Evolutionary conservation across 2,113 vertebrate genomes (phyloP), one percentile per base, ranked within the genome.

Genomic region (Pongo abelii): DNA sequence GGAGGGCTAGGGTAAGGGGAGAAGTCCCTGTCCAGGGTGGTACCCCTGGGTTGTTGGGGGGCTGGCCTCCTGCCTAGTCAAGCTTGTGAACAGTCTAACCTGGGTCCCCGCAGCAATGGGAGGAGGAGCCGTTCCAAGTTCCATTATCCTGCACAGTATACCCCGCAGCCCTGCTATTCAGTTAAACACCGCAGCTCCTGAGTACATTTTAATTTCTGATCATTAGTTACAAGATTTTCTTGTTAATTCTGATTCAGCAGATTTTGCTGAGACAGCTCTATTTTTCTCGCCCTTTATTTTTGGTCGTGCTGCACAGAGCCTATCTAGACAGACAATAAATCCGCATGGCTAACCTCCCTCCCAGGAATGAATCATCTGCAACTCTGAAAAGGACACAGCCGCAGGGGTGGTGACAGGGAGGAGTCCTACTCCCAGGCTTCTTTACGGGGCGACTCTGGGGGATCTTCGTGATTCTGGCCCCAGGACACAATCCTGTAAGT

Each of bases 191-290:
- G 4, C 25, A 79, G 88, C 81, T 96, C 94, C 97, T 48, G 84
- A 96, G 94, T 59, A 89, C 84, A 91, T 96, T 97, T 97, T 97
- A 97, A 98, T 98, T 97, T 97, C 97, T 98, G 95, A 97, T 97
- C 95, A 97, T 98, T 98, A 97, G 96, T 97, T 98, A 98, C 91
- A 91, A 84, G 89, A 95, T 97, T 97, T 97, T 94, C 97, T 96
- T 94, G 97, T 97, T 98, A 97, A 98, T 98, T 98, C 95, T 97
- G 97, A 97, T 94, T 97, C 98, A 95, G 97, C 97, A 94, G 95
- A 96, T 97, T 98, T 96, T 96, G 96, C 97, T 87, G 91, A 97
- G 91, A 89, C 78, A 94, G 97, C 78, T 95, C 85, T 96, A 50
- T 96, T 89, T 97, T 59, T 89, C 61, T 35, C 3, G n/a, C 48